These are phyloP conservation scores for Flexamia atlantica DNA, from an alignment of 2,888 invertebrate genomes.

Conservation along the genomic window DNA sequence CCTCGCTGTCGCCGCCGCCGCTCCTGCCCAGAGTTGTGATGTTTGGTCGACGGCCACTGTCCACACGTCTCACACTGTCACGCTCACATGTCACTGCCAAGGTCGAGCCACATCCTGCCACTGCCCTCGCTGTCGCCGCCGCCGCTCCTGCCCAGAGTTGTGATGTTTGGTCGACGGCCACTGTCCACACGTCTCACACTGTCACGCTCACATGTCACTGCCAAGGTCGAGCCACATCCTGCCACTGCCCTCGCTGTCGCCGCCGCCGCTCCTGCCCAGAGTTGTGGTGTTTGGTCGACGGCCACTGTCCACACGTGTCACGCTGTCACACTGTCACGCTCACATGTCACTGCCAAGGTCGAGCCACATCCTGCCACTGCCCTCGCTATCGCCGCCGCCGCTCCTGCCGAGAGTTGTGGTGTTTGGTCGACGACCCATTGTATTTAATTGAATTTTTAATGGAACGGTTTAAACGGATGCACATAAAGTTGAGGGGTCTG, in stretches of 20 bases:
- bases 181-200: conserved; percentile 15
- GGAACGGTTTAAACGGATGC: too few relatives aligned
- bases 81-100: neutral
- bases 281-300: too few relatives aligned
- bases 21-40: too few relatives aligned
- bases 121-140: neutral
- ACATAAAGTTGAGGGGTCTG: too few relatives aligned
- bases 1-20: neutral
- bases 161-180: neutral
- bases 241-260: neutral
- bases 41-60: neutral
- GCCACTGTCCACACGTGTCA: conserved; percentile 19
- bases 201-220: neutral
- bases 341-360: conserved; percentile 16
- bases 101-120: neutral
- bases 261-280: too few relatives aligned
- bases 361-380: neutral
- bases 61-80: conserved; percentile 3
- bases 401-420: too few relatives aligned
- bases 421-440: too few relatives aligned
- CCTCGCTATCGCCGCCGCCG: neutral
- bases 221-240: conserved; percentile 2
- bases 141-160: too few relatives aligned
- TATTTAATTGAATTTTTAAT: too few relatives aligned
- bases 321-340: neutral